Conservation (phyloP, 2,888 invertebrate genomes). For the Dynastes maya region DNA sequence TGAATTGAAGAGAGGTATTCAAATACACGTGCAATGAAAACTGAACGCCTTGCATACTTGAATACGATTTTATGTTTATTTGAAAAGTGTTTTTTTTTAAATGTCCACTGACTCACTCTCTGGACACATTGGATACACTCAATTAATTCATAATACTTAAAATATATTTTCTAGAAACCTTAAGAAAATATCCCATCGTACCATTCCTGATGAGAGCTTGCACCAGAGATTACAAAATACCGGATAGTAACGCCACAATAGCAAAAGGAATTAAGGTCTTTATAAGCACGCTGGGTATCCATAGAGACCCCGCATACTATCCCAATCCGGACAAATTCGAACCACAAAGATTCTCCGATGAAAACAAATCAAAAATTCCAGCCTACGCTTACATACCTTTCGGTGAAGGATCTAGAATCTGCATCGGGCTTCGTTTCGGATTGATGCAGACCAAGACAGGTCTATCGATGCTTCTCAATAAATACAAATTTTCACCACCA, state of each 20-base stretch:
- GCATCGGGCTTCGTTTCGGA: constrained; percentile 44
- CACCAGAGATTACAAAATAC: constrained; percentile 35
- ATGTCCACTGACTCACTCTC: too few species aligned
- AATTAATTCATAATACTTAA: too few species aligned
- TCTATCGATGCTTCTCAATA: constrained; percentile 29
- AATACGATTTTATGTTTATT: too few species aligned
- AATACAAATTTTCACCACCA: constrained; percentile 34
- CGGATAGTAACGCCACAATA: not conserved
- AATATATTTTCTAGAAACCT: constrained; percentile 25
- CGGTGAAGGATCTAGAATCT: constrained; percentile 43
- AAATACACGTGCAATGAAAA: too few species aligned
- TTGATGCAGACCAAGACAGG: constrained; percentile 46
- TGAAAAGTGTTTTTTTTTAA: too few species aligned
- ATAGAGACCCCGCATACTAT: constrained; percentile 37
- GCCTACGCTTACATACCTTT: constrained; percentile 26
- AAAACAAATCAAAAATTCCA: constrained; percentile 30
- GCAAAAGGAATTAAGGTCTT: constrained; percentile 35
- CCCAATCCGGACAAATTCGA: constrained; percentile 44
- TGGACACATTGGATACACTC: too few species aligned
- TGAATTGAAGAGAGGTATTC: too few species aligned
- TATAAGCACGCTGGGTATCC: constrained; percentile 36
- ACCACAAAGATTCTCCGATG: constrained; percentile 45
- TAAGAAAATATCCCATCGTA: constrained; percentile 39
- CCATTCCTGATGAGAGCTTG: constrained; percentile 28
- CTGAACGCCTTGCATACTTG: too few species aligned